These are phyloP conservation scores for Calephelis nemesis DNA, from an alignment of 1,140 invertebrate species.

Conservation along the genomic window DNA sequence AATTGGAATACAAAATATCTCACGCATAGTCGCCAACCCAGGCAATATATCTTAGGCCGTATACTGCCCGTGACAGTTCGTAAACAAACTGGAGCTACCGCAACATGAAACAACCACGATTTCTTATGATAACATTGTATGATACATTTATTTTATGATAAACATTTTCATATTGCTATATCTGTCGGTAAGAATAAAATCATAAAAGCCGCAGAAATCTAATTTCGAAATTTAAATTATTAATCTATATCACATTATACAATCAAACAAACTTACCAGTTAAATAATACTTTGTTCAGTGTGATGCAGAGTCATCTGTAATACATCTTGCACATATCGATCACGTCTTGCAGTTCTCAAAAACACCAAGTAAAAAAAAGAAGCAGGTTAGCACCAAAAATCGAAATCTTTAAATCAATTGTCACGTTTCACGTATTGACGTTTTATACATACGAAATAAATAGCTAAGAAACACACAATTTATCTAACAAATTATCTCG, in stretches of 20 bases:
- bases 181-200: not conserved
- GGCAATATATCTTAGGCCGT: conserved; percentile 79
- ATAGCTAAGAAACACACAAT: conserved; percentile 40
- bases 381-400: conserved; percentile 72
- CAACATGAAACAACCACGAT: conserved; percentile 54
- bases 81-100: conserved; percentile 78
- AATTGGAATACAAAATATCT: conserved; percentile 39
- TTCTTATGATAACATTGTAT: not conserved
- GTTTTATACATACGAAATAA: conserved; percentile 49
- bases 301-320: conserved; percentile 71
- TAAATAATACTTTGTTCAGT: conserved; percentile 47
- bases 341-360: conserved; percentile 76
- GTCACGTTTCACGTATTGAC: conserved; percentile 47
- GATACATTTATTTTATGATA: not conserved
- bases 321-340: conserved; percentile 77
- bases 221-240: not conserved
- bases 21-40: conserved; percentile 78
- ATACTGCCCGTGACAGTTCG: conserved; percentile 78
- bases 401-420: conserved; percentile 45
- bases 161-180: not conserved
- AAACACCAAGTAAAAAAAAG: conserved; percentile 73
- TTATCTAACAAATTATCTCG: conserved; percentile 40
- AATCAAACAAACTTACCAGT: conserved; percentile 59
- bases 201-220: not conserved
- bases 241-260: conserved; percentile 4